Base-by-base conservation (phyloP, 2,797 vertebrate genomes). In the Channa striata region DNA sequence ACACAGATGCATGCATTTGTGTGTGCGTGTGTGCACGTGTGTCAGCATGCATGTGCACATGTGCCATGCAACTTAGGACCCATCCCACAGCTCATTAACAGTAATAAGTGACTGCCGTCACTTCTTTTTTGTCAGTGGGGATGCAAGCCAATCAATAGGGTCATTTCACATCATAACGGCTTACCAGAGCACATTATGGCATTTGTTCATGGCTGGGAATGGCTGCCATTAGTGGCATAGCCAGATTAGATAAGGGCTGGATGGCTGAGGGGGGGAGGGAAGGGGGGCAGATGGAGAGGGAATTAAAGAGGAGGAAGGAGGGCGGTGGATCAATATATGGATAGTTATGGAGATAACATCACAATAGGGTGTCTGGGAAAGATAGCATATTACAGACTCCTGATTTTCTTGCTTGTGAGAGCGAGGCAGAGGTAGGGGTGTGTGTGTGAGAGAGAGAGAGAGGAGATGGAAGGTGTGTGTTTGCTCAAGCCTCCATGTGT, bases 121-220 rank as follows among this genome's bases (percentile, higher is more conserved):
- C 92, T 90, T 90, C 88, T 85, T 92, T 87, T 91, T 88, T 93
- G 93, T 94, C 93, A 93, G 93, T 90, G 91, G 93, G 93, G 91
- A 92, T 90, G 93, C 88, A 58, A 89, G 91, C 88, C 91, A 92
- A 94, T 94, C 93, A 94, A 93, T 92, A 92, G 92, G 92, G 89
- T 93, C 91, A 93, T 94, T 93, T 94, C 91, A 94, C 93, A 94
- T 93, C 92, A 92, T 93, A 93, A 94, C 89, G 91, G 91, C 92
- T 88, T 90, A 93, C 87, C 79, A 71, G 91, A 91, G 91, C 89
- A 91, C 91, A 92, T 93, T 92, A 93, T 91, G 89, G 88, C 90
- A 87, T 88, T 87, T 92, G 91, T 92, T 93, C 90, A 86, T 93
- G 87, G 88, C 80, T 81, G 86, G 87, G 91, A 91, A 89, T 89